phyloP scores from a whole-genome alignment of 2,113 vertebrate genomes.

The Tachysurus vachellii region DNA sequence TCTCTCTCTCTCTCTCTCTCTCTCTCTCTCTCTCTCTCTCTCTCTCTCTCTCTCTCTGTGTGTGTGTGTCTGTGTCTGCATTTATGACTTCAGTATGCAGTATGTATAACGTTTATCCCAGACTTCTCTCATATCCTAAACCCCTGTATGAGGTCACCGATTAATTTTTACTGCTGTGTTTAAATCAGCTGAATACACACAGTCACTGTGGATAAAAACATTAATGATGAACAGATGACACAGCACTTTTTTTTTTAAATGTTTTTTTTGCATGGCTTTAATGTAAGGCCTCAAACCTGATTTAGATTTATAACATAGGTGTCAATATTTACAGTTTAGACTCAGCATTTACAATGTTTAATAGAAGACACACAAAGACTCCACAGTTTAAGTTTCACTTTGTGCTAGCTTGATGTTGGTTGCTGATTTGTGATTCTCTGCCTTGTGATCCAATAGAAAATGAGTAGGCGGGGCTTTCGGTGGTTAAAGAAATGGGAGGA shows the following conservation, averaged over 20 bases:
- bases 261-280: too few relatives aligned
- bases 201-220: background rate
- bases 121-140: background rate
- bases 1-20: too few relatives aligned
- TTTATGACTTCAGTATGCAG: background rate
- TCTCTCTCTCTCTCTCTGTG: background rate
- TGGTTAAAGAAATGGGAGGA: background rate
- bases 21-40: background rate
- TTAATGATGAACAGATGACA: background rate
- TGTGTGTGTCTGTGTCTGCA: background rate
- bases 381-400: background rate
- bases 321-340: background rate
- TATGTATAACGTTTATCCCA: background rate
- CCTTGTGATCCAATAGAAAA: background rate
- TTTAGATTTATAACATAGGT: background rate
- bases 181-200: background rate
- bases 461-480: background rate
- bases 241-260: too few relatives aligned
- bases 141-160: background rate
- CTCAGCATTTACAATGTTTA: background rate
- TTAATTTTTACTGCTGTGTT: background rate
- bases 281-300: background rate
- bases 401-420: too few relatives aligned
- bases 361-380: background rate
- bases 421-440: background rate